Percentiles rank a stretch among this genome's conserved stretches.
Evolutionary conservation across 1,140 invertebrate species (phyloP).

Genomic region (Aphelinus atriplicis): DNA sequence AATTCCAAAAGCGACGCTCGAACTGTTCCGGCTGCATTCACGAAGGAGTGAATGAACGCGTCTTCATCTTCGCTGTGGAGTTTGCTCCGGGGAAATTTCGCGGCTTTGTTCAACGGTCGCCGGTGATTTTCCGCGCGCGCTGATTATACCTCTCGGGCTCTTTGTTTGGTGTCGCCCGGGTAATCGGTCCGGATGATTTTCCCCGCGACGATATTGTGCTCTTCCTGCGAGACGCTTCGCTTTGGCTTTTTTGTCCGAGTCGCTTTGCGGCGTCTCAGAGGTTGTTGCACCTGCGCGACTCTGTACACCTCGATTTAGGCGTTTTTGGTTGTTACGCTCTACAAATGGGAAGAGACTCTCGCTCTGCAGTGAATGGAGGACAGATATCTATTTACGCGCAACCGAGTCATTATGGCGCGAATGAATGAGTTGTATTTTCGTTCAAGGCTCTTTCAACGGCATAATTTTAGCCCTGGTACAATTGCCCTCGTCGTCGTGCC

Average conservation of each 20-base stretch:
- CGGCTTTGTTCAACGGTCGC: conserved; percentile 31
- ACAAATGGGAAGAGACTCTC: too few relatives aligned
- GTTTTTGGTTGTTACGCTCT: too few relatives aligned
- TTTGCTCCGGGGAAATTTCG: background rate
- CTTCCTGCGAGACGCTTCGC: background rate
- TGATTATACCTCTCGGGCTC: conserved; percentile 15
- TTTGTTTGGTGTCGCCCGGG: conserved; percentile 7
- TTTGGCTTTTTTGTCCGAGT: background rate
- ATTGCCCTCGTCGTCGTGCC: too few relatives aligned
- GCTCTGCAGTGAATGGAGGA: too few relatives aligned
- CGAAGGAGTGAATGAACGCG: conserved; percentile 58
- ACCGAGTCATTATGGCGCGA: too few relatives aligned
- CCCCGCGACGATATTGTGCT: background rate
- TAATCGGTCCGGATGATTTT: conserved; percentile 29
- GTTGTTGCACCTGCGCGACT: conserved; percentile 7
- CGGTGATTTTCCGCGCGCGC: conserved; percentile 23
- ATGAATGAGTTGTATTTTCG: too few relatives aligned
- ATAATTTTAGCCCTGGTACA: too few relatives aligned
- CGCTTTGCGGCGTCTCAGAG: background rate
- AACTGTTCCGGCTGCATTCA: conserved; percentile 52
- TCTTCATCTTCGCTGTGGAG: conserved; percentile 23
- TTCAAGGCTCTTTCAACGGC: too few relatives aligned
- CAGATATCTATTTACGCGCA: too few relatives aligned
- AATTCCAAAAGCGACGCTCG: conserved; percentile 43
- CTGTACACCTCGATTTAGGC: too few relatives aligned